Conservation (phyloP, 1,140 invertebrate species). For the Zaprionus nigranus region DNA sequence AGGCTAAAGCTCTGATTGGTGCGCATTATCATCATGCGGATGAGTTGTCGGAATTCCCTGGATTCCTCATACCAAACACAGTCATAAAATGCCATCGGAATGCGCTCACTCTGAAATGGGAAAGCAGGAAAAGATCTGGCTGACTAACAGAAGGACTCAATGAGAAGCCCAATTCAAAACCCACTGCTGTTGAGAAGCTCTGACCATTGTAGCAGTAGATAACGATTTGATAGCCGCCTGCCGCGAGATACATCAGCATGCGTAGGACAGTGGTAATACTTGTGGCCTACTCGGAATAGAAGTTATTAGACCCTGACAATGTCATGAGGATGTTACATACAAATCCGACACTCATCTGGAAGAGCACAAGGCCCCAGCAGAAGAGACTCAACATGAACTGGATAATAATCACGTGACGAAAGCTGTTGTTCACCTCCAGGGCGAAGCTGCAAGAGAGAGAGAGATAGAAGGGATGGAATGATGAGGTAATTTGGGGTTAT, state of each 20-base stretch:
- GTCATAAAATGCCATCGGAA: conserved; percentile 65
- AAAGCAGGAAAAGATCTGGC: conserved; percentile 3
- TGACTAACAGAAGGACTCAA: not conserved
- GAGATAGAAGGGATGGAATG: not conserved
- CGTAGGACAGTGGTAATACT: conserved; percentile 53
- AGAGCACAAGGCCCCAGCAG: conserved; percentile 64
- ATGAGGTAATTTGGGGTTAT: not conserved
- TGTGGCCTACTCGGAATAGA: conserved; percentile 35
- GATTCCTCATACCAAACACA: conserved; percentile 69
- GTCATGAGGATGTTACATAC: conserved; percentile 21
- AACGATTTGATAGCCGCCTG: conserved; percentile 69
- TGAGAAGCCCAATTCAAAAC: conserved; percentile 33
- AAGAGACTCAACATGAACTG: conserved; percentile 74
- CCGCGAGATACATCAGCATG: conserved; percentile 72
- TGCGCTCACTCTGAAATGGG: conserved; percentile 60
- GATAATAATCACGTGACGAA: conserved; percentile 63
- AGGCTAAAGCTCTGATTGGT: conserved; percentile 61
- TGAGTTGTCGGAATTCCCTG: conserved; percentile 67
- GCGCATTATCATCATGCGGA: conserved; percentile 76
- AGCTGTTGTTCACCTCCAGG: conserved; percentile 58
- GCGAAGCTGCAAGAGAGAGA: conserved; percentile 41
- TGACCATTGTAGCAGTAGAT: conserved; percentile 80
- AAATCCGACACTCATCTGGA: conserved; percentile 72
- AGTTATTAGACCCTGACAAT: not conserved
- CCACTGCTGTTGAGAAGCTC: conserved; percentile 61